Evolutionary conservation across 1,140 invertebrate genomes (phyloP).

Genomic region (Heliothis virescens): DNA sequence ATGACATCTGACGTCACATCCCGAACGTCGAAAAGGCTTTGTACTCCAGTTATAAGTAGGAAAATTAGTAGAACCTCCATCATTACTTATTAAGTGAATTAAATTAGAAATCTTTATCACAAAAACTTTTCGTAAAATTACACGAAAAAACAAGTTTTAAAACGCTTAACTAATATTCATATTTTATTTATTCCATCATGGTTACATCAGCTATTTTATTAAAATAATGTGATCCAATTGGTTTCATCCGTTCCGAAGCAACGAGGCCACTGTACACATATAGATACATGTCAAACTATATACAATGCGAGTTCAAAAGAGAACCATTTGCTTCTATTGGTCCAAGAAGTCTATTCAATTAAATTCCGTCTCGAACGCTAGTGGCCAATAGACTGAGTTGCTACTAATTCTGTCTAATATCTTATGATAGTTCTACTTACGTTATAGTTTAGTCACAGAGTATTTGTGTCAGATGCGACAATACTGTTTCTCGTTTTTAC

Average conservation of each 20-base stretch:
- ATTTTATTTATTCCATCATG: too few relatives aligned
- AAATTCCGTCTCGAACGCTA: background rate
- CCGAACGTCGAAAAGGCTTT: constrained; percentile 64
- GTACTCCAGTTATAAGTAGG: constrained; percentile 32
- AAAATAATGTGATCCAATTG: too few relatives aligned
- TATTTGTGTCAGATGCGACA: background rate
- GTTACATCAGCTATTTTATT: too few relatives aligned
- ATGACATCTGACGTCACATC: constrained; percentile 60
- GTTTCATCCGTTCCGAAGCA: too few relatives aligned
- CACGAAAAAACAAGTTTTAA: too few relatives aligned
- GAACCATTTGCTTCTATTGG: too few relatives aligned
- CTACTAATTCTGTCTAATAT: constrained; percentile 33
- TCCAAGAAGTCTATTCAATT: background rate
- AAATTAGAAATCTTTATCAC: too few relatives aligned
- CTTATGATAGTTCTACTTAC: constrained; percentile 29
- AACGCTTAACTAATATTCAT: too few relatives aligned
- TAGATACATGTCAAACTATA: too few relatives aligned
- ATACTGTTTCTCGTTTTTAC: background rate
- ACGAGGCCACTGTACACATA: too few relatives aligned
- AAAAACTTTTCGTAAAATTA: too few relatives aligned
- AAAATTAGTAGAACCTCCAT: constrained; percentile 49
- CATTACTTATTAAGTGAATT: background rate
- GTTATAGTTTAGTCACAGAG: constrained; percentile 21
- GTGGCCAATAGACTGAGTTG: constrained; percentile 16
- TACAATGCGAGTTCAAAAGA: too few relatives aligned